Conservation (phyloP, 92 coral and sea anemone species). For the Siderastrea siderea region DNA sequence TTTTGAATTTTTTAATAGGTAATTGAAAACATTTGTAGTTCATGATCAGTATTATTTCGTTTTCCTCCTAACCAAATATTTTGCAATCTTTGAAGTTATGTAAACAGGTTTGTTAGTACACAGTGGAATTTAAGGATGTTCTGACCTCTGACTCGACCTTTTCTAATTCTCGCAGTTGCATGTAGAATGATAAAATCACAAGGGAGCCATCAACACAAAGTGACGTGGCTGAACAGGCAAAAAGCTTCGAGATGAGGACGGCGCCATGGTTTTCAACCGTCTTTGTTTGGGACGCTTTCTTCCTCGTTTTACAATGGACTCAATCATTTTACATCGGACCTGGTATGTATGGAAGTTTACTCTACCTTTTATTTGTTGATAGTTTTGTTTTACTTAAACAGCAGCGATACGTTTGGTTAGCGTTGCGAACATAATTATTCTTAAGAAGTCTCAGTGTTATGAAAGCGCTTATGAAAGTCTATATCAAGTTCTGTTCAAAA, state of each 20-base stretch:
- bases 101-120: background rate
- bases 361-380: background rate
- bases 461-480: background rate
- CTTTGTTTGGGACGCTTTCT: background rate
- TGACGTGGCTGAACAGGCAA: background rate
- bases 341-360: slow-evolving; percentile 16
- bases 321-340: slow-evolving; percentile 30
- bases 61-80: background rate
- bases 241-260: slow-evolving; percentile 10
- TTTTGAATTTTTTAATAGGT: no score
- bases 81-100: background rate
- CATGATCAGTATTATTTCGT: background rate
- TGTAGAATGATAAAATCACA: background rate
- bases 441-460: background rate
- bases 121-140: background rate
- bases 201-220: background rate
- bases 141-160: slow-evolving; percentile 25
- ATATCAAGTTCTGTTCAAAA: no score
- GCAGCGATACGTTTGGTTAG: background rate
- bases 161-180: background rate
- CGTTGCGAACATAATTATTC: background rate
- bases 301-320: background rate
- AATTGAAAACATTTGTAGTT: background rate
- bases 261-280: background rate
- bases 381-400: background rate